Conservation (phyloP, 2,888 invertebrate species). For the Coenonympha arcania region DNA sequence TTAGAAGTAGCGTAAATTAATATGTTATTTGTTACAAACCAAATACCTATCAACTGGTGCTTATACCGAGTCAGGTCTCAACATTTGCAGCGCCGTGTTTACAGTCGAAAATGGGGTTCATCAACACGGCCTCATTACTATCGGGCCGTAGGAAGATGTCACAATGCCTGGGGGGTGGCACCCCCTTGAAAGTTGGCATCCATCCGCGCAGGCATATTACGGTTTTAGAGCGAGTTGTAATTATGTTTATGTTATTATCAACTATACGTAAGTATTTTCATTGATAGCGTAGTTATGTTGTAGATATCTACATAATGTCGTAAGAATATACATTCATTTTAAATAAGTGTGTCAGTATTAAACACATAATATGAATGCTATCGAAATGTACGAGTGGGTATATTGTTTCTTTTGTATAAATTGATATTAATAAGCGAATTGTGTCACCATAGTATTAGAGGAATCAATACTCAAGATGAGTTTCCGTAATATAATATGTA, state of each 20-base stretch:
- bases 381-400: too few relatives aligned
- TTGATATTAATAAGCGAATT: too few relatives aligned
- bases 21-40: too few relatives aligned
- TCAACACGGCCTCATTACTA: constrained; percentile 30
- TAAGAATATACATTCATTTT: too few relatives aligned
- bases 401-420: too few relatives aligned
- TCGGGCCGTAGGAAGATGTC: constrained; percentile 24
- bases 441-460: too few relatives aligned
- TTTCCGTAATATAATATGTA: too few relatives aligned
- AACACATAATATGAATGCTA: too few relatives aligned
- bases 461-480: too few relatives aligned
- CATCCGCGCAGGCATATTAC: constrained; percentile 9
- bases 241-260: constrained; percentile 11
- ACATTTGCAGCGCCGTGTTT: constrained; percentile 10
- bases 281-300: neutral
- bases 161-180: constrained; percentile 21
- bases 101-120: constrained; percentile 27
- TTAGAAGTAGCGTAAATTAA: too few relatives aligned
- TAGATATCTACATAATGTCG: too few relatives aligned
- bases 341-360: too few relatives aligned
- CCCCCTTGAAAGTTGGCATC: constrained; percentile 19
- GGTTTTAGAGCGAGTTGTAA: constrained; percentile 6
- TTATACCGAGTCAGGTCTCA: constrained; percentile 4
- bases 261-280: constrained; percentile 4
- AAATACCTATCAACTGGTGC: neutral